phyloP scores from a whole-genome alignment of 2,113 vertebrate genomes.

The Coptodon bakossiorum region DNA sequence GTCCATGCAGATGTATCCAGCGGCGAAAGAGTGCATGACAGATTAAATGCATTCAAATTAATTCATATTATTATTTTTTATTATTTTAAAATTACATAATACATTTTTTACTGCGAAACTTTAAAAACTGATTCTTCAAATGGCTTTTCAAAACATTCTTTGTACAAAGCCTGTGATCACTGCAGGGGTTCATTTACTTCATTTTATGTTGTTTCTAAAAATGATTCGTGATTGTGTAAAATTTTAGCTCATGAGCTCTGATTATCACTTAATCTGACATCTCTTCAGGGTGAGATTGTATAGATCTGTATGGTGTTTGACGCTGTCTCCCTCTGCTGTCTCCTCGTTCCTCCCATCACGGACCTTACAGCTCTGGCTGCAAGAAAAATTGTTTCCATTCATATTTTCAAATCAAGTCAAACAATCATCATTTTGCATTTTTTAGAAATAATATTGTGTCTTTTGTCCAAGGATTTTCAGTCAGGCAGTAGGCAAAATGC shows the following conservation, averaged over 20 bases:
- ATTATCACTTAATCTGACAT: not conserved
- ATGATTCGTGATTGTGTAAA: not conserved
- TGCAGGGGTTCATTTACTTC: not conserved
- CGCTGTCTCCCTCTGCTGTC: not conserved
- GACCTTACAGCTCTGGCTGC: not conserved
- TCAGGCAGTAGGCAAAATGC: not conserved
- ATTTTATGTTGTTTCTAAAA: not conserved
- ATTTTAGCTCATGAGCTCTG: not conserved
- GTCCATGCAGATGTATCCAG: not conserved
- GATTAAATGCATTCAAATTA: not conserved
- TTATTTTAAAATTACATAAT: not conserved
- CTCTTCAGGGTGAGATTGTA: not conserved
- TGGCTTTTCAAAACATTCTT: not conserved
- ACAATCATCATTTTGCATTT: not conserved
- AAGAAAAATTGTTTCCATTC: not conserved
- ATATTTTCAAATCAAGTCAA: not conserved
- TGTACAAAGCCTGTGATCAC: not conserved
- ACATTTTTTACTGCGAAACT: not conserved
- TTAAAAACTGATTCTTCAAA: not conserved
- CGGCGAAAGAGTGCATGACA: fast-evolving
- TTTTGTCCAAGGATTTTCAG: not conserved
- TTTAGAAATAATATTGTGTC: not conserved
- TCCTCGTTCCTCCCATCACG: not conserved
- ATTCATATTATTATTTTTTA: not conserved
- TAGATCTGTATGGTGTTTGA: not conserved